phyloP scores from a whole-genome alignment of 2,888 invertebrate genomes.

The Agriotes lineatus region DNA sequence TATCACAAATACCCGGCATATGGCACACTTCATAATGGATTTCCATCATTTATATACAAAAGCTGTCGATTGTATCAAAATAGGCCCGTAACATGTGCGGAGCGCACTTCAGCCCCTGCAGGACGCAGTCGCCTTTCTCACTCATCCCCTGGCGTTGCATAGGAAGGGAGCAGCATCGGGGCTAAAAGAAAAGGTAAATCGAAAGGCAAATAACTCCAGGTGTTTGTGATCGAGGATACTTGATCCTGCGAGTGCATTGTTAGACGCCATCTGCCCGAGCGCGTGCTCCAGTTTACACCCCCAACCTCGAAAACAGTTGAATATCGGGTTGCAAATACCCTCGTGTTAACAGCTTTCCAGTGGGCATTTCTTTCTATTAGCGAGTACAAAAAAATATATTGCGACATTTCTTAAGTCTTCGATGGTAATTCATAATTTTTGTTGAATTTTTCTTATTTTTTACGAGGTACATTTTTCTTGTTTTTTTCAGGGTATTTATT shows the following conservation, averaged over 20 bases:
- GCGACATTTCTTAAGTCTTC: too few relatives aligned
- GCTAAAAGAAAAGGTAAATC: slow-evolving; percentile 23
- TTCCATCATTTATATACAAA: slow-evolving; percentile 35
- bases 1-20: slow-evolving; percentile 10
- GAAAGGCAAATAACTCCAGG: slow-evolving; percentile 42
- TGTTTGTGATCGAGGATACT: slow-evolving; percentile 43
- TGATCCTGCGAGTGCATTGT: slow-evolving; percentile 38
- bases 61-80: slow-evolving; percentile 44
- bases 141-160: background rate
- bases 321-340: slow-evolving; percentile 33
- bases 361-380: background rate
- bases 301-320: slow-evolving; percentile 32
- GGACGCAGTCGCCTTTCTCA: background rate
- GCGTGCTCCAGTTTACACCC: slow-evolving; percentile 45
- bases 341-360: background rate
- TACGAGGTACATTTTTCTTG: too few relatives aligned
- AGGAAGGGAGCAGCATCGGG: background rate
- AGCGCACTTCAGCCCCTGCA: slow-evolving; percentile 22
- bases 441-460: too few relatives aligned
- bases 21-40: slow-evolving; percentile 25
- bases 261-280: slow-evolving; percentile 42
- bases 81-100: slow-evolving; percentile 35
- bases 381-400: too few relatives aligned
- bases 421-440: too few relatives aligned
- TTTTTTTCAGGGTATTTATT: too few relatives aligned